Evolutionary conservation across 1,140 invertebrate genomes (phyloP).

Genomic region (Vollenhovia emeryi): DNA sequence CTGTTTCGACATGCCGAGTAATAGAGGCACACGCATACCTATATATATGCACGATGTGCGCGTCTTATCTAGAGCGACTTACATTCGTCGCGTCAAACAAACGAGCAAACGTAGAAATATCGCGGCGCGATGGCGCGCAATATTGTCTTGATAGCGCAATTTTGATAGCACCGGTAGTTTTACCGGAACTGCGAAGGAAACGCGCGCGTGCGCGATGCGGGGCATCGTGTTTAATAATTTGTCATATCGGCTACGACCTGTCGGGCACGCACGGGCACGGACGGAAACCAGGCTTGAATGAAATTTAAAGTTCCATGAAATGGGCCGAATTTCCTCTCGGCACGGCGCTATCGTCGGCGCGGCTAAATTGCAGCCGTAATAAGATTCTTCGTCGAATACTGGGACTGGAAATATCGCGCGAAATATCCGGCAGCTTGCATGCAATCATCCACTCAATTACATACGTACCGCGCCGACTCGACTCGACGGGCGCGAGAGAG

Average conservation of each 20-base stretch:
- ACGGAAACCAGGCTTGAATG: conserved; percentile 1
- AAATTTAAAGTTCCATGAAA: conserved; percentile 58
- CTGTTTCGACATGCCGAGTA: not conserved
- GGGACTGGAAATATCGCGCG: conserved; percentile 44
- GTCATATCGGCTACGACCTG: conserved; percentile 17
- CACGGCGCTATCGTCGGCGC: not conserved
- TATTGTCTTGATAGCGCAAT: too few species aligned
- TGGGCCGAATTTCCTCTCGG: conserved; percentile 23
- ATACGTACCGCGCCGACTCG: conserved; percentile 40
- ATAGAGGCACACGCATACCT: too few species aligned
- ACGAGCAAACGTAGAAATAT: not conserved
- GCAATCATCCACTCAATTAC: conserved; percentile 61
- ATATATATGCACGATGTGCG: too few species aligned
- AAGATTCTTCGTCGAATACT: conserved; percentile 54
- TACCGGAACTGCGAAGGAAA: not conserved
- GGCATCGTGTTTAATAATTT: conserved; percentile 47
- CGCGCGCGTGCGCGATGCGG: not conserved
- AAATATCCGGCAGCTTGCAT: conserved; percentile 55
- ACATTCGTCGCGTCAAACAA: not conserved
- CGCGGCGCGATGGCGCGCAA: not conserved
- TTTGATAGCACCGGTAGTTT: not conserved
- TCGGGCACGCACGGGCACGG: not conserved
- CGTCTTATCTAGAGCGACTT: not conserved
- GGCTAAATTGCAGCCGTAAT: conserved; percentile 53
- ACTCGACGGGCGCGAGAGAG: conserved; percentile 12